Conservation (phyloP, 2,888 invertebrate species). For the Plebejus melissa region DNA sequence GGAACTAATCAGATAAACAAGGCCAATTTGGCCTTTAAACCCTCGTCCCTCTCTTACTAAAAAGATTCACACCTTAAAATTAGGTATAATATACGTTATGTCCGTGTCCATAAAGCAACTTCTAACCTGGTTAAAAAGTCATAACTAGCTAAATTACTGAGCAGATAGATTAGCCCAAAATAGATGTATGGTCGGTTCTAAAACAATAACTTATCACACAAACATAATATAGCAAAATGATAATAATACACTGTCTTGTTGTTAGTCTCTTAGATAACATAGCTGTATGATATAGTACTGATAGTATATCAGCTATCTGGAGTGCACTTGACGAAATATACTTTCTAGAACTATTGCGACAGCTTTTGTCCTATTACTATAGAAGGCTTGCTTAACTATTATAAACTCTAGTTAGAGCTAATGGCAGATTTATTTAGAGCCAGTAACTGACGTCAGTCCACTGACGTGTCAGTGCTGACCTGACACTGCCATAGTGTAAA, state of each 20-base stretch:
- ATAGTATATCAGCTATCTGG: constrained; percentile 18
- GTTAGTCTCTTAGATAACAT: neutral
- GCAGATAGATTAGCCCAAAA: neutral
- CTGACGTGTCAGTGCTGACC: too few relatives aligned
- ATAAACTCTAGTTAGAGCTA: too few relatives aligned
- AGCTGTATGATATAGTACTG: neutral
- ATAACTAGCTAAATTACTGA: neutral
- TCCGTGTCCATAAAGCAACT: neutral
- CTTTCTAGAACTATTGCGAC: constrained; percentile 22
- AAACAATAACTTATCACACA: neutral
- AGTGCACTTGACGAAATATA: constrained; percentile 17
- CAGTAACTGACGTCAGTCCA: too few relatives aligned
- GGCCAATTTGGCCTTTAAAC: too few relatives aligned
- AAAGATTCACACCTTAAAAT: too few relatives aligned
- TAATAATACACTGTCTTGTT: neutral
- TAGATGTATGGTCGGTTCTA: neutral
- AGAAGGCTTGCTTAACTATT: neutral
- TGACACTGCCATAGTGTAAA: too few relatives aligned
- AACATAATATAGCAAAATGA: neutral
- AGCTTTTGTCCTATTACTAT: neutral
- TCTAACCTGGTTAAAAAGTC: too few relatives aligned
- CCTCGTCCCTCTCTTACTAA: too few relatives aligned
- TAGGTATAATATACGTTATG: too few relatives aligned
- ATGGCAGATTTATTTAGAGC: too few relatives aligned
- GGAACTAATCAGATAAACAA: too few relatives aligned